Percentiles rank a stretch among this genome's conserved stretches.
Conservation (phyloP, 1,140 invertebrate species). For the Tetragonula clypearis region DNA sequence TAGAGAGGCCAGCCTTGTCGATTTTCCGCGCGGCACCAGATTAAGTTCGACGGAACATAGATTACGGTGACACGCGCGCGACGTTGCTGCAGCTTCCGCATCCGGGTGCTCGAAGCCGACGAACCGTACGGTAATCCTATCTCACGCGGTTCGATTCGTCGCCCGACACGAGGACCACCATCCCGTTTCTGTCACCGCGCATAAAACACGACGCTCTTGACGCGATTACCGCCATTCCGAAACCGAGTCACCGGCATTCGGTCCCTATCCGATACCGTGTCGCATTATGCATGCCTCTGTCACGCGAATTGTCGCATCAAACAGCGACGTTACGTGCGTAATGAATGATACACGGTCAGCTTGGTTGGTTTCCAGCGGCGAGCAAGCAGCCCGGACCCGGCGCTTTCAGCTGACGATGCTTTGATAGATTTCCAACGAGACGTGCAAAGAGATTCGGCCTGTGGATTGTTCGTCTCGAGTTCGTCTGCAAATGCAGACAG, state of each 20-base stretch:
- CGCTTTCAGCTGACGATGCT: neutral
- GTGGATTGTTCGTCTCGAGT: neutral
- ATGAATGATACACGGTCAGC: neutral
- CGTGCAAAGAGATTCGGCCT: neutral
- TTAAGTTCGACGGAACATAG: slow-evolving; percentile 47
- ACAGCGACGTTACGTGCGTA: neutral
- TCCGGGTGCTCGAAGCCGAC: slow-evolving; percentile 49
- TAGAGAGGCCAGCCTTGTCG: neutral
- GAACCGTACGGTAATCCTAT: slow-evolving; percentile 53
- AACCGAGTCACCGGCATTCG: neutral
- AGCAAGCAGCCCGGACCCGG: neutral
- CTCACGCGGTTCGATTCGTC: slow-evolving; percentile 43
- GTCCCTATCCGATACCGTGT: neutral
- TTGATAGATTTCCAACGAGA: neutral
- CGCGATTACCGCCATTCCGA: slow-evolving; percentile 33
- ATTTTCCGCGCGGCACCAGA: slow-evolving; percentile 41
- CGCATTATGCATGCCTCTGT: slow-evolving; percentile 40
- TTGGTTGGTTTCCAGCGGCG: neutral
- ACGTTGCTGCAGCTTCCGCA: slow-evolving; percentile 34
- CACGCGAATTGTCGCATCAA: slow-evolving; percentile 24
- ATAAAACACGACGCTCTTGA: slow-evolving; percentile 50
- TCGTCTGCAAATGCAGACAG: no score
- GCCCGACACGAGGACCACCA: slow-evolving; percentile 17
- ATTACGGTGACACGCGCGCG: slow-evolving; percentile 34
- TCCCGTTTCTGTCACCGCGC: slow-evolving; percentile 39